These are phyloP conservation scores for Dynastes maya DNA, from an alignment of 2,888 invertebrate genomes.

Conservation along the genomic window DNA sequence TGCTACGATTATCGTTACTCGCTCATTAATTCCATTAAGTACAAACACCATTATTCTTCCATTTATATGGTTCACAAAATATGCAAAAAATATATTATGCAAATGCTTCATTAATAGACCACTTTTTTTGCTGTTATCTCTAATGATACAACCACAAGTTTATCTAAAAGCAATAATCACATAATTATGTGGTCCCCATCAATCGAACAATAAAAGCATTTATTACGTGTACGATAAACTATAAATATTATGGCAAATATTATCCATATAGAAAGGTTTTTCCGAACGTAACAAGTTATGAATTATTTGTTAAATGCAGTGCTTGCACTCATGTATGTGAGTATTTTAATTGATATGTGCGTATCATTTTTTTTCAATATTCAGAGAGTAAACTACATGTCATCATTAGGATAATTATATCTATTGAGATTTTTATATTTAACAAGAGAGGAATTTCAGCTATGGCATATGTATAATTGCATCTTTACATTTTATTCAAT, in stretches of 20 bases:
- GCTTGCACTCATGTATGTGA: not conserved
- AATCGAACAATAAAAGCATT: not conserved
- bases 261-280: not conserved
- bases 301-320: slow-evolving; percentile 1
- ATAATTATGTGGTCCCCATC: slow-evolving; percentile 6
- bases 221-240: not conserved
- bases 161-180: slow-evolving; percentile 6
- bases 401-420: not conserved
- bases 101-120: not conserved
- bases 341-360: not conserved
- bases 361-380: not conserved
- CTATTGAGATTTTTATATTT: not conserved
- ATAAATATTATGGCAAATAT: slow-evolving; percentile 15
- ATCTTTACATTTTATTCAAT: no score
- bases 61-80: not conserved
- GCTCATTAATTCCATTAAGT: no score
- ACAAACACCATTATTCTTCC: no score
- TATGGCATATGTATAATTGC: no score
- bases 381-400: not conserved
- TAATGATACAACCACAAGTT: slow-evolving; percentile 6
- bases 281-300: not conserved
- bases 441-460: not conserved
- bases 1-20: no score
- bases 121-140: not conserved
- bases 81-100: not conserved